Evolutionary conservation across 2,113 vertebrate genomes (phyloP), one percentile per base, ranked within the genome.

Genomic region (Chloropsis cyanopogon): DNA sequence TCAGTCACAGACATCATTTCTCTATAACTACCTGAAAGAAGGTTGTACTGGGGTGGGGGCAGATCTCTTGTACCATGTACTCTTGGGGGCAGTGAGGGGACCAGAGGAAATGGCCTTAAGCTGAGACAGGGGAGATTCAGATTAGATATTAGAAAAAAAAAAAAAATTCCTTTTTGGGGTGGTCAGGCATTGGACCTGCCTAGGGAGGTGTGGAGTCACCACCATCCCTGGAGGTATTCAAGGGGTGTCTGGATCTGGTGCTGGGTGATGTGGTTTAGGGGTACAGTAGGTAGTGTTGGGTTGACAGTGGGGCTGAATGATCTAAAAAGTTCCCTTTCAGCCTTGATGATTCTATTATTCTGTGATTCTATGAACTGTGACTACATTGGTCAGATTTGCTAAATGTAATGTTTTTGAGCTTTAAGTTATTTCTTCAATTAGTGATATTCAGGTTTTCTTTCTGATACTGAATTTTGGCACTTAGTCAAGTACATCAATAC

Each of bases 1-100:
- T 25, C 12, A 81, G 19, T 21, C 11, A 24, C 29, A 12, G 44
- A 29, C 15, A 6, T 46, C 8, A 18, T 18, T 37, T 37, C 1
- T 60, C n/a, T 25, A 2, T 16, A 18, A 3, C 5, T 11, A 3
- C 22, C 28, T n/a, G 46, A 60, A 75, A 21, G 11, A 19, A 41
- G 46, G 4, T 59, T 1, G 0, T 22, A 25, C 9, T 39, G 28
- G n/a, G 24, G 5, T 47, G 20, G 20, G 22, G 11, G 3, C 20
- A 66, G 16, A 46, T 8, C 13, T 60, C 24, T 22, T 53, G 6
- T 25, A 21, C 21, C 7, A 5, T 35, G 20, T 9, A 37, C 61
- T 75, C 37, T 37, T 37, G 37, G 37, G 37, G 37, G 21, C 20
- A 39, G 23, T 29, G 53, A 68, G 33, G 6, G 9, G 5, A 46